Evolutionary conservation across 2,888 invertebrate species (phyloP), one percentile per base, ranked within the genome.

Genomic region (Parthenolecanium corni): DNA sequence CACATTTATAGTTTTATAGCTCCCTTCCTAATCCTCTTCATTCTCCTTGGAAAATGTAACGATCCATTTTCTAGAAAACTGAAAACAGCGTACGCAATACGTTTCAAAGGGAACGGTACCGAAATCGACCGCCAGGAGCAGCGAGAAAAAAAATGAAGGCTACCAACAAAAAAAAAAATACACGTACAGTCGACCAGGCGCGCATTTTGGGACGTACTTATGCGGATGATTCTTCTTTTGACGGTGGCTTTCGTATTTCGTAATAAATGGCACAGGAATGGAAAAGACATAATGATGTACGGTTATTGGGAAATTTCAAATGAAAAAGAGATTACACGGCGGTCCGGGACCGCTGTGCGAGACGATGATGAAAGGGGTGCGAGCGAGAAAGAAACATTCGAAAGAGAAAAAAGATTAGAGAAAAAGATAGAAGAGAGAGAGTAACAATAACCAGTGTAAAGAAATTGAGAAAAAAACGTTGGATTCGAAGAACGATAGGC

Each of bases 271-370:
- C 40, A 51, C 61, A 36, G 49, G 61, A 61, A 61, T 61, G 61
- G 61, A 61, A 51, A 61, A 51, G 61, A 61, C 61, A 49, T 61
- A 61, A 61, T 61, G 61, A 61, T 61, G 61, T 38, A 61, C 61
- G 61, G 49, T 61, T 61, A 61, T 61, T 61, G 61, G 61, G 49
- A 61, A 61, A 61, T 61, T 61, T 61, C 61, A 23, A 38, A 47
- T 61, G 38, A 51, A 61, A 61, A 61, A 49, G 47, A 25, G 49
- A 51, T 49, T 20, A 14, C 6, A 20, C 49, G 3, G 14, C 23
- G 23, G 40, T 51, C 24, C 51, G 51, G n/a, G n/a, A 61, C 38
- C 23, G 51, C 3, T 14, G 49, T 46, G 57, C 42, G 12, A 54
- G 54, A 54, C 54, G 54, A 54, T 40, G 54, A 54, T 54, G 40